Base-by-base conservation (phyloP, 2,797 vertebrate species). In the Coccyzus lansbergi region DNA sequence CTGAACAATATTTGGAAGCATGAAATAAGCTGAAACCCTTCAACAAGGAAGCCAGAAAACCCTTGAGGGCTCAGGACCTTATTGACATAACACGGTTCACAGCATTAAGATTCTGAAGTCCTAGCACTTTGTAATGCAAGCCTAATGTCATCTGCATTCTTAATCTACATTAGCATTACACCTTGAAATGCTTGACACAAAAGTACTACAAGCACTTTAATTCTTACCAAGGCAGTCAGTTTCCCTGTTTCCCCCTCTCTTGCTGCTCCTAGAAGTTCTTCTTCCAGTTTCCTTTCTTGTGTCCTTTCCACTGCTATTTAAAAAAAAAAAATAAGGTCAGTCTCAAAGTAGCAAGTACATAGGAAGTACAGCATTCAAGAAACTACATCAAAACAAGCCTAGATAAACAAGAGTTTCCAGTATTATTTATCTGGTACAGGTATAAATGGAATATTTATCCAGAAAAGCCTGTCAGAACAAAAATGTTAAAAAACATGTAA, bases 231-330 rank as follows among this genome's bases (percentile, higher is more conserved):
- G 83, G 98, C 98, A 77, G 97, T 97, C 52, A 99, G 89, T 90
- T 97, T 97, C 60, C 96, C 80, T 21, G 97, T 80, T 74, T 98
- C 98, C 10, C 99, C 99, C 86, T 99, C 98, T 97, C 98, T 98
- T 86, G 98, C 98, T 78, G 99, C 98, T 87, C 97, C 97, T 94
- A 99, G 95, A 69, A 99, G 98, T 77, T 97, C 96, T 91, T 98
- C 98, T 97, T 99, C 98, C 31, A 95, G 93, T 84, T 98, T 98
- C 84, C 98, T 98, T 92, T 96, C 97, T 87, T 98, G 98, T 88
- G 99, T 98, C 62, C 98, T 98, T 97, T 99, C 98, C 74, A 98
- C 98, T 83, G 99, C 99, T 99, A 95, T 93, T 91, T 28, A 24
- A 83, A 81, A 14, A 21, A 34, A 3, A 12, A 3, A 3, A 62